Evolutionary conservation across 2,888 invertebrate species (phyloP).

Genomic region (Temnothorax rugatulus): DNA sequence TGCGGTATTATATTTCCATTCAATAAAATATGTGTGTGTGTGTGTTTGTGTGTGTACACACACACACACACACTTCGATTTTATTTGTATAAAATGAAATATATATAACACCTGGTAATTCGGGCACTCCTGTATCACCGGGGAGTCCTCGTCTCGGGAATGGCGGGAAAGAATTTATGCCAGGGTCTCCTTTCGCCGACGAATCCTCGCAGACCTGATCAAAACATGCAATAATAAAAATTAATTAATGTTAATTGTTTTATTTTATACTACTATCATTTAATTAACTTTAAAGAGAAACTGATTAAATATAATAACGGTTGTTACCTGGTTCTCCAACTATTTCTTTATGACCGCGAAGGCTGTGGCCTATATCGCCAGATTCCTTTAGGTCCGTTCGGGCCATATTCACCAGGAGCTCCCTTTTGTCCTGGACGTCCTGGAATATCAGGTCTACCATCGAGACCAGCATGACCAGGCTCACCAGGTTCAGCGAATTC

Average conservation of each 20-base stretch:
- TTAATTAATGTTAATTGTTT: neutral
- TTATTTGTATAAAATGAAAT: neutral
- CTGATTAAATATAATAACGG: constrained; percentile 6
- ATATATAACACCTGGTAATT: constrained; percentile 86
- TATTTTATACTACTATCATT: neutral
- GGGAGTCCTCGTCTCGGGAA: constrained; percentile 84
- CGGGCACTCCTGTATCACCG: constrained; percentile 89
- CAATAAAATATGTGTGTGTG: neutral
- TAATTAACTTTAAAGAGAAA: neutral
- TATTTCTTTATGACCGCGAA: constrained; percentile 89
- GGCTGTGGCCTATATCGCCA: constrained; percentile 89
- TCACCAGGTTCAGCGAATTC: constrained; percentile 90
- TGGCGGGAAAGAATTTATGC: constrained; percentile 80
- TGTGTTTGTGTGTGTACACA: no score
- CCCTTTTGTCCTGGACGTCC: constrained; percentile 92
- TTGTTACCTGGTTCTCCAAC: constrained; percentile 87
- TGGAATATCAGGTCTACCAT: constrained; percentile 90
- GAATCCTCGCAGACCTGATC: constrained; percentile 88
- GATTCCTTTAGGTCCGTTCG: constrained; percentile 90
- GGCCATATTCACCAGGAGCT: constrained; percentile 93
- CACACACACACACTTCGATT: no score
- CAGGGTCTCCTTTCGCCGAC: constrained; percentile 86
- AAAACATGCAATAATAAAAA: neutral
- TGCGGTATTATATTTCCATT: constrained; percentile 6
- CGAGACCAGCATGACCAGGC: constrained; percentile 89